Base-by-base conservation (phyloP, 2,888 invertebrate genomes). In the Drosophila imparisetae region DNA sequence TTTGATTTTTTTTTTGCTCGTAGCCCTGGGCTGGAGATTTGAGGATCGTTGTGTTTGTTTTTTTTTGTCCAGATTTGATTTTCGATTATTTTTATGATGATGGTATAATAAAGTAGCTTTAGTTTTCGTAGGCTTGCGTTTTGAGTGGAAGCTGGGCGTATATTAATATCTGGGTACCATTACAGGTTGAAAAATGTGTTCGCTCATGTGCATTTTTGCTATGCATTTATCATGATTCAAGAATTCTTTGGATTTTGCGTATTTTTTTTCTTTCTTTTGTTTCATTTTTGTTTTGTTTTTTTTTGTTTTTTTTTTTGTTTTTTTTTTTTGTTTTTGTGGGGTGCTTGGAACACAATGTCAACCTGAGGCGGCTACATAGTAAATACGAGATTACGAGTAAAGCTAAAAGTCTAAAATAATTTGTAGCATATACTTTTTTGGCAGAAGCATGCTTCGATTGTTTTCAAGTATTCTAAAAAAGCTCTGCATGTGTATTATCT, bases 111-210 rank as follows among this genome's bases (percentile, higher is more conserved):
- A 68, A 67, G 67, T 72, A 65, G 62, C 66, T 72, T 65, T 57
- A 48, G 53, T 64, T 66, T 64, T 78, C 78, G 78, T 82, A 67
- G 66, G 60, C 48, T 74, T 80, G 67, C 80, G 73, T 76, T 80
- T 70, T 70, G 70, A 67, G 84, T 86, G 91, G 91, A 92, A 90
- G 91, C 91, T 91, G 91, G 91, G 91, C 91, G 91, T 92, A 91
- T 91, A 91, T 91, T 91, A 87, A 91, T 92, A 91, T 91, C 91
- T 89, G 92, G 91, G 91, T 91, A 91, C 88, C 91, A 91, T 91
- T 91, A 72, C 80, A 90, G 91, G 90, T 91, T 90, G 83, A 81
- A 81, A 70, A 81, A 70, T 84, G 80, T 81, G 89, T 88, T 86
- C 87, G 75, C 54, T 75, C 74, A 73, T 75, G 75, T 80, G 74